Evolutionary conservation across 1,140 invertebrate species (phyloP), one percentile per base, ranked within the genome.

Genomic region (Lineus longissimus): DNA sequence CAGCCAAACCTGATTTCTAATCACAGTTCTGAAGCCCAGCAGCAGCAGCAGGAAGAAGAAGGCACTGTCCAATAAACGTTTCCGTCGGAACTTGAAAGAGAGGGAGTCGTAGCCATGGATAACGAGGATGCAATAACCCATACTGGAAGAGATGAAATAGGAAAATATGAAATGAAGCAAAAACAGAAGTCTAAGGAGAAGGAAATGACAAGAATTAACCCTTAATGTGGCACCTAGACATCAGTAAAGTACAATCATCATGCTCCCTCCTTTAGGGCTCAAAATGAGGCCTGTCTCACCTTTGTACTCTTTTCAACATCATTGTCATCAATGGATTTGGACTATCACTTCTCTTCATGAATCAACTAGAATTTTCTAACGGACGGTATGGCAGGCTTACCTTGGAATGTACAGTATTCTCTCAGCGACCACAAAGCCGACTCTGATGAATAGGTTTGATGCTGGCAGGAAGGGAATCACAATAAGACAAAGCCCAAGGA

Each of bases 391-490:
- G 33, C 15, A 7, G 4, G 4, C 33, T 36, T 71, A 83, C 81
- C 94, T 97, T 9, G 95, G 94, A 82, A 96, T 92, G 79, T 98
- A 98, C 0, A 98, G 85, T 19, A 97, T 89, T 70, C 95, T 84
- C 82, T 98, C 95, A 1, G 95, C 95, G 13, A 98, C 88, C 25
- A 97, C 94, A 81, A 98, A 98, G 17, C 95, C 95, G 60, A 98
- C 95, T 0, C 93, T 91, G 75, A 97, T 94, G 82, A 98, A 93
- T 7, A 98, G 83, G 85, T 98, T 98, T 29, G 93, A 95, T 0
- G 95, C 93, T 11, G 95, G 95, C 55, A 98, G 79, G 81, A 97
- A 97, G 57, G 95, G 92, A 54, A 97, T 82, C 31, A 91, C 86
- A 73, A 94, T 84, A 74, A 96, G 86, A 33, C 90, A 87, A 63